phyloP scores from a whole-genome alignment of 1,140 invertebrate species.

The Polyergus mexicanus region DNA sequence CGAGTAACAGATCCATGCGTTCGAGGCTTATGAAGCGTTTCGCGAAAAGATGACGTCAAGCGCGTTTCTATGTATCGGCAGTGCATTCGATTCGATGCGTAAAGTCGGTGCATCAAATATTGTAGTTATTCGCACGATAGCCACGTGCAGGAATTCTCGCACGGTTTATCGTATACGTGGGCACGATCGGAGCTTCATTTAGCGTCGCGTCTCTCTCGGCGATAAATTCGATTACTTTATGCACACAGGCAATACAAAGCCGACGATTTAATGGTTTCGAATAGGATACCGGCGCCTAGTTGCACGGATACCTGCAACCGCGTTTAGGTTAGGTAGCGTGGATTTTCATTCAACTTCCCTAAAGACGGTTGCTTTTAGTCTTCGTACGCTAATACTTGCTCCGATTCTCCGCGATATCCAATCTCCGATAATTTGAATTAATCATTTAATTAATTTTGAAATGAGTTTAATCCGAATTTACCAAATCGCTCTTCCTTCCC shows the following conservation, averaged over 20 bases:
- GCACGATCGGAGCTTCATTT: conserved; percentile 36
- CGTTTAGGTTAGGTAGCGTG: not conserved
- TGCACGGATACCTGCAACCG: conserved; percentile 14
- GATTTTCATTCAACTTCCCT: not conserved
- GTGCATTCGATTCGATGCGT: not conserved
- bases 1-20: not conserved
- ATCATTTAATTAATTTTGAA: not conserved
- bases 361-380: not conserved
- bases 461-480: not conserved
- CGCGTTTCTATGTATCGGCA: not conserved
- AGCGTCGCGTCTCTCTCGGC: conserved; percentile 14
- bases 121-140: conserved; percentile 25
- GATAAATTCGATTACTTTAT: conserved; percentile 46
- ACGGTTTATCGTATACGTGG: conserved; percentile 31
- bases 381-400: not conserved
- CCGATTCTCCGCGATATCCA: not conserved
- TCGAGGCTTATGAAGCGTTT: not conserved
- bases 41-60: conserved; percentile 12
- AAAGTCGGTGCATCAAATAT: not conserved
- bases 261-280: conserved; percentile 27
- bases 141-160: conserved; percentile 12
- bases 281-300: conserved; percentile 39
- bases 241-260: not conserved
- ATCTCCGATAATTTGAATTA: not conserved
- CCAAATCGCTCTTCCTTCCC: too few species aligned